phyloP scores from a whole-genome alignment of 2,888 invertebrate genomes.

The Andrena flavipes region DNA sequence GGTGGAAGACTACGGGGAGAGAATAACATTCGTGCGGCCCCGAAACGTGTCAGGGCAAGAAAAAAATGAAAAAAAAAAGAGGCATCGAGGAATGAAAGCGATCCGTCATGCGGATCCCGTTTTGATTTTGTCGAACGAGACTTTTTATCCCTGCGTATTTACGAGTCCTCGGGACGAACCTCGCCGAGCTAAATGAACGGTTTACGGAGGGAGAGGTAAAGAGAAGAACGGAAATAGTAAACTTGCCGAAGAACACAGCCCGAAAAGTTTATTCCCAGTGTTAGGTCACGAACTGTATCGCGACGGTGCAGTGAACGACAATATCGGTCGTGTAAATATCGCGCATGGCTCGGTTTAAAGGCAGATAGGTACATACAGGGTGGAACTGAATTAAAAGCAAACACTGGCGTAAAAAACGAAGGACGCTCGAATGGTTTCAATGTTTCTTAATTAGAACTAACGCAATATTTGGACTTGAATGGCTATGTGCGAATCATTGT shows the following conservation, averaged over 20 bases:
- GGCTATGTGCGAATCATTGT: no score
- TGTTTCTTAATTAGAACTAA: no score
- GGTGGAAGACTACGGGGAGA: constrained; percentile 38
- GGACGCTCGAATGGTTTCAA: not conserved
- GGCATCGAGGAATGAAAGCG: constrained; percentile 67
- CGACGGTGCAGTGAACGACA: not conserved
- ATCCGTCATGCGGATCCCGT: constrained; percentile 71
- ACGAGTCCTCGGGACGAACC: not conserved
- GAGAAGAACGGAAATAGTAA: not conserved
- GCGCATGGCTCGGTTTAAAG: not conserved
- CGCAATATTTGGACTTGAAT: no score
- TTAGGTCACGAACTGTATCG: not conserved
- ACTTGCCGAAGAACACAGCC: constrained; percentile 1
- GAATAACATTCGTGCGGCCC: constrained; percentile 54
- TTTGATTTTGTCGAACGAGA: constrained; percentile 26
- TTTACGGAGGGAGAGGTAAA: not conserved
- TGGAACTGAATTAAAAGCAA: not conserved
- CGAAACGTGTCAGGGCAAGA: constrained; percentile 57
- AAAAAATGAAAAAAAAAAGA: constrained; percentile 32
- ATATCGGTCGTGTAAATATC: not conserved
- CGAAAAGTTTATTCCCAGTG: constrained; percentile 13
- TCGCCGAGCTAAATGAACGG: not conserved
- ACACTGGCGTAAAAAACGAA: not conserved
- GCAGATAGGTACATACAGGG: not conserved
- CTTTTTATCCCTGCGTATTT: constrained; percentile 5